Base-by-base conservation (phyloP, 2,797 vertebrate genomes). In the Valencia hispanica region DNA sequence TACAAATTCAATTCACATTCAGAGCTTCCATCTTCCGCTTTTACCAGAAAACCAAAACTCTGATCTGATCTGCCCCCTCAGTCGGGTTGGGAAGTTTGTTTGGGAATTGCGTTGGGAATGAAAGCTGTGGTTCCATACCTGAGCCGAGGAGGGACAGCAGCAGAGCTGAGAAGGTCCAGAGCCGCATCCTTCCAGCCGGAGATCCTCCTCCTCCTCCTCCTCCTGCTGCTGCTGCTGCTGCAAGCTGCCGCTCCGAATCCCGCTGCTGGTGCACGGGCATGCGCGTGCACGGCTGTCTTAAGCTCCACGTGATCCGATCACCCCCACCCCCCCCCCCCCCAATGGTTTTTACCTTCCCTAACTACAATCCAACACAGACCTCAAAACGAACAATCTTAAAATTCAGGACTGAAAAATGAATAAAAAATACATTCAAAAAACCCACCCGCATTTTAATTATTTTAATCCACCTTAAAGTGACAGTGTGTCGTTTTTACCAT, bases 91-190 rank as follows among this genome's bases (percentile, higher is more conserved):
- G 48, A 80, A 79, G 74, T 89, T 68, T 45, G 65, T 89, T 68
- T 55, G 57, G 57, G 41, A 51, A 68, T 76, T 55, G 63, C 27
- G 63, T 2, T 6, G 32, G 18, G 3, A 36, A 22, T 11, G 48
- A 36, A 43, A 45, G n/a, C 36, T 2, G n/a, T 2, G n/a, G 3
- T 6, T 75, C 70, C 90, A 0, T 96, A 97, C 97, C 97, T 96
- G 95, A 91, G 83, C 90, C 84, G 91, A 93, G 91, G 91, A 94
- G 90, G 87, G 95, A 86, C 93, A 96, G 95, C 88, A 96, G 96
- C 92, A 97, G 92, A 96, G 95, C 91, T n/a, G 94, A 91, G 87
- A 96, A 84, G 80, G 93, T 85, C 88, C 97, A 83, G 84, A 96
- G 92, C 95, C 92, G 93, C 97, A 97, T 97, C 90, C 92, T 97